Evolutionary conservation across 2,888 invertebrate species (phyloP).

Genomic region (Nephrocerus scutellatus): DNA sequence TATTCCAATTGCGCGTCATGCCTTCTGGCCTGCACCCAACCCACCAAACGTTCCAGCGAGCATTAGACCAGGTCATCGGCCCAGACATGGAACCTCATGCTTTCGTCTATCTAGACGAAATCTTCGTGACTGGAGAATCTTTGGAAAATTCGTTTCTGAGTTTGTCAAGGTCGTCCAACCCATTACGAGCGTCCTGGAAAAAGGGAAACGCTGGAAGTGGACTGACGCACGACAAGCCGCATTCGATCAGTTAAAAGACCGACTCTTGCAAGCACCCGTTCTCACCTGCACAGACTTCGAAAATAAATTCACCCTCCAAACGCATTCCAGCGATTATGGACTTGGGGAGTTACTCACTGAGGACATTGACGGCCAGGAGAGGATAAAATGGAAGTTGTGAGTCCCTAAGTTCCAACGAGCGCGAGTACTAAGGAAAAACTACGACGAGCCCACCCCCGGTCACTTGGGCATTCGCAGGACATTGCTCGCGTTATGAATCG

Average conservation of each 20-base stretch:
- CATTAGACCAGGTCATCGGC: conserved; percentile 9
- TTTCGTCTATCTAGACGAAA: conserved; percentile 11
- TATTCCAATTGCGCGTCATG: conserved; percentile 7
- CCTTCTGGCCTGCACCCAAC: conserved; percentile 7
- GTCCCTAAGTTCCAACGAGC: background rate
- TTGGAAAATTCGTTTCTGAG: too few relatives aligned
- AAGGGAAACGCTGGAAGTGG: background rate
- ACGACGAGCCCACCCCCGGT: background rate
- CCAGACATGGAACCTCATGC: conserved; percentile 9
- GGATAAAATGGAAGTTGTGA: background rate
- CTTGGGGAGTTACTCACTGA: background rate
- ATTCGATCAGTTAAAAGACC: background rate
- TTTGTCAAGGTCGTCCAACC: too few relatives aligned
- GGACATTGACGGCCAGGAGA: background rate
- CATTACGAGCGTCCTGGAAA: background rate
- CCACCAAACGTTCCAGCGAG: conserved; percentile 11
- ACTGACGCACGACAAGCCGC: background rate
- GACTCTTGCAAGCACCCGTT: background rate
- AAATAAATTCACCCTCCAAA: background rate
- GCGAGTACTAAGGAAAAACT: background rate
- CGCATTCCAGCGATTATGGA: background rate
- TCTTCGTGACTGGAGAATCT: conserved; percentile 4
- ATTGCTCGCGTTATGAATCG: background rate
- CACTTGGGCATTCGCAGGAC: too few relatives aligned
- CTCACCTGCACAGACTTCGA: background rate